Evolutionary conservation across 2,113 vertebrate genomes (phyloP).

Genomic region (Ammodytes marinus): DNA sequence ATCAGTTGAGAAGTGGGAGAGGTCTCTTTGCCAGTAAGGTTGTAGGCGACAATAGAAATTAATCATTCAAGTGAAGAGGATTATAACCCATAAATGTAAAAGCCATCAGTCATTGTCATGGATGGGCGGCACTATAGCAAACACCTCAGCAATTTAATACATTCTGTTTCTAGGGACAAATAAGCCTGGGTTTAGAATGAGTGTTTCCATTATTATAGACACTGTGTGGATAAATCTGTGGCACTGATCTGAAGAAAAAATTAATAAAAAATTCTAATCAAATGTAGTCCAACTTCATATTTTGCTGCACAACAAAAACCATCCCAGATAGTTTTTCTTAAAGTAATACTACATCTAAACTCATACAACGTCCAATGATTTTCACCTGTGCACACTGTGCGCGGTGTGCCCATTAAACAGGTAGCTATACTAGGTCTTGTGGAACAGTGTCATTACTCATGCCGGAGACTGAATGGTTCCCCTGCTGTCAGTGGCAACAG

Average conservation of each 20-base stretch:
- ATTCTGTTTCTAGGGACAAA: background rate
- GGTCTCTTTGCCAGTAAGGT: background rate
- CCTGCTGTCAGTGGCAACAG: constrained; percentile 64
- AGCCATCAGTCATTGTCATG: constrained; percentile 3
- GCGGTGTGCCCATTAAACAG: constrained; percentile 30
- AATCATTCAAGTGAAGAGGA: background rate
- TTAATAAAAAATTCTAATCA: background rate
- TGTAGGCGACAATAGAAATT: background rate
- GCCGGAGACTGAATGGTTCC: constrained; percentile 41
- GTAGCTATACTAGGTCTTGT: constrained; percentile 6
- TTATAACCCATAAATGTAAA: background rate
- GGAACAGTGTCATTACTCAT: constrained; percentile 51
- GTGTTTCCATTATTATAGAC: background rate
- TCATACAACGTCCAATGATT: background rate
- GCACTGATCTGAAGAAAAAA: background rate
- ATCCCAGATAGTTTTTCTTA: background rate
- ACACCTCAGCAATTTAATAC: background rate
- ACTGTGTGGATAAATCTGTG: background rate
- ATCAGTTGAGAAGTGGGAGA: background rate
- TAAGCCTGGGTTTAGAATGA: background rate
- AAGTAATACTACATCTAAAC: background rate
- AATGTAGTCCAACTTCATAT: background rate
- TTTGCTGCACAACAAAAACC: background rate
- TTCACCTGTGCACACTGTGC: constrained; percentile 23
- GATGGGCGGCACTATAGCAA: background rate